A percentile compares a stretch with the other conserved stretches of the same genome.
Conservation (phyloP, 1,140 invertebrate species). For the Drosophila seguyi region DNA sequence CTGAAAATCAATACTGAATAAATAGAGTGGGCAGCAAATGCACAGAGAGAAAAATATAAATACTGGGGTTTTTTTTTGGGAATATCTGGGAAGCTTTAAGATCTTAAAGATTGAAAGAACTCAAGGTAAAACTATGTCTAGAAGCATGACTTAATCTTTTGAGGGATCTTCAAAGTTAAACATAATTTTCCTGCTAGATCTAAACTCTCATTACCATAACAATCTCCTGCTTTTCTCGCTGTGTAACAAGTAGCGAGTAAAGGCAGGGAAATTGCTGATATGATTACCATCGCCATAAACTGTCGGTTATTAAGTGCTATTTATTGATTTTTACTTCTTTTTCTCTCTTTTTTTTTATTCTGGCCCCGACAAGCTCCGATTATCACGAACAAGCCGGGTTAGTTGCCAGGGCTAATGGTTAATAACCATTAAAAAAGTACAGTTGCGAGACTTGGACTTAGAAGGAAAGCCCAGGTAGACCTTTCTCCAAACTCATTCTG, state of each 20-base stretch:
- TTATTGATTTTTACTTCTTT: conserved; percentile 43
- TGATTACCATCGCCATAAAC: conserved; percentile 48
- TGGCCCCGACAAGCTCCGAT: conserved; percentile 5
- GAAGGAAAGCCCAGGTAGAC: too few species aligned
- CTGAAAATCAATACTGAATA: conserved; percentile 46
- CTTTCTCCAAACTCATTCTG: background rate
- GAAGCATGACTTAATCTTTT: background rate
- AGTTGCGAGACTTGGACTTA: background rate
- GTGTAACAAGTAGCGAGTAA: background rate
- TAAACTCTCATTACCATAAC: too few species aligned
- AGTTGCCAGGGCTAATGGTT: background rate
- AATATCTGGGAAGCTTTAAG: background rate
- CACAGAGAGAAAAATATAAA: background rate
- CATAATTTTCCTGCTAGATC: too few species aligned
- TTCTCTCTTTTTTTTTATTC: background rate
- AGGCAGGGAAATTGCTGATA: conserved; percentile 18
- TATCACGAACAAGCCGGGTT: conserved; percentile 10
- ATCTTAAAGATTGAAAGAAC: background rate
- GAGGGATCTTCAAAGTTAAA: background rate
- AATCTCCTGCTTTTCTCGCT: background rate
- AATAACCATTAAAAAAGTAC: background rate
- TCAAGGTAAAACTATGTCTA: background rate
- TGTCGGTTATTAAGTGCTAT: conserved; percentile 40
- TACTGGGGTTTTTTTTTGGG: too few species aligned
- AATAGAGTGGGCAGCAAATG: background rate